Evolutionary conservation across 2,113 vertebrate species (phyloP).

Genomic region (Orthochromis malagaraziensis): DNA sequence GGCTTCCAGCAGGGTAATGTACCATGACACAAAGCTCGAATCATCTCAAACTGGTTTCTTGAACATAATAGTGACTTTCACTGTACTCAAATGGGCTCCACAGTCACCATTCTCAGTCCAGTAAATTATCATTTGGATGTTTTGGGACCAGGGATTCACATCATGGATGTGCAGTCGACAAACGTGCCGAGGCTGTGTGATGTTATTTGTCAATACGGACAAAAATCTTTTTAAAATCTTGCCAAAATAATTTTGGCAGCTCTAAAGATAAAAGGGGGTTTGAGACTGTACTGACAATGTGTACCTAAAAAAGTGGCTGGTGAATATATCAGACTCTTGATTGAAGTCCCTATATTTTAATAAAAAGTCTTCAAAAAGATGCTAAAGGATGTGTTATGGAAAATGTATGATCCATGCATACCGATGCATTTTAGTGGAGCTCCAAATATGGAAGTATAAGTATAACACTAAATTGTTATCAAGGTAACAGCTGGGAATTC

Average conservation of each 20-base stretch:
- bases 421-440: accelerated
- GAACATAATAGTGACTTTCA: background rate
- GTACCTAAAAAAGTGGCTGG: accelerated
- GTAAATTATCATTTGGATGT: background rate
- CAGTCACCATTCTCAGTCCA: background rate
- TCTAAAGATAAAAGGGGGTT: background rate
- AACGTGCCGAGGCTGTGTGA: accelerated
- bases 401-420: background rate
- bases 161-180: background rate
- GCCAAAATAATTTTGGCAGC: background rate
- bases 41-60: background rate
- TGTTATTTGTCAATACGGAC: background rate
- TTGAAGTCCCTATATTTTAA: background rate
- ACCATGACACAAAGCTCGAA: background rate
- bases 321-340: background rate
- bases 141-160: background rate
- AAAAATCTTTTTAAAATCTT: background rate
- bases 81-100: background rate
- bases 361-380: background rate
- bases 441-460: background rate
- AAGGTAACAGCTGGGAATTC: background rate
- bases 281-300: background rate
- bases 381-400: background rate
- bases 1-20: background rate
- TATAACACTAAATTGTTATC: background rate